A percentile compares a stretch with the other conserved stretches of the same genome.
phyloP scores from a whole-genome alignment of 2,888 invertebrate species.

The Euzophera pinguis region DNA sequence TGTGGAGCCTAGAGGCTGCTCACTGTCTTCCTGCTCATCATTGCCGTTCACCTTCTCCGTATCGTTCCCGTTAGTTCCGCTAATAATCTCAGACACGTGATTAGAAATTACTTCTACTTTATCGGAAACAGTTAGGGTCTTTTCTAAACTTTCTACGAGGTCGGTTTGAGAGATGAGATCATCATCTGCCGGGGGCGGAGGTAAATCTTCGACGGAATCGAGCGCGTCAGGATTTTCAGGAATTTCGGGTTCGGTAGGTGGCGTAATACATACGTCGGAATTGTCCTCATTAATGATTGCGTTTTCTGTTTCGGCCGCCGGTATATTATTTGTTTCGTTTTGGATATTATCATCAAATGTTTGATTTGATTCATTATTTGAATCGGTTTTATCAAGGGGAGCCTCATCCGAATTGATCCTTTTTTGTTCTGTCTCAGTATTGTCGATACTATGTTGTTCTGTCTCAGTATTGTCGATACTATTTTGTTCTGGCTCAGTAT shows the following conservation, averaged over 20 bases:
- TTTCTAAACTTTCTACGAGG: constrained; percentile 25
- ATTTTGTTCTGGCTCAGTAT: neutral
- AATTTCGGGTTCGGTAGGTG: constrained; percentile 11
- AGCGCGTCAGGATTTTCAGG: constrained; percentile 23
- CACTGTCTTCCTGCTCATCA: constrained; percentile 33
- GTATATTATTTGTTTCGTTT: neutral
- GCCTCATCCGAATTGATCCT: neutral
- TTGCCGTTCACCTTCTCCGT: constrained; percentile 27
- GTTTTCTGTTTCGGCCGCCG: neutral
- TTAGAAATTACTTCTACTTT: constrained; percentile 25
- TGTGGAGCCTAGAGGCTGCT: too few species aligned
- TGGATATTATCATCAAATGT: neutral
- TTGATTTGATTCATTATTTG: constrained; percentile 2
- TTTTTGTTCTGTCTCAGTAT: neutral
- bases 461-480: too few species aligned
- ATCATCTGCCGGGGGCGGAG: constrained; percentile 40
- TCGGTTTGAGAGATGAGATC: constrained; percentile 28
- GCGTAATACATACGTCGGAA: constrained; percentile 1
- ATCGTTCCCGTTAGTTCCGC: constrained; percentile 22
- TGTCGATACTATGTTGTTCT: too few species aligned
- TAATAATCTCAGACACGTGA: constrained; percentile 27
- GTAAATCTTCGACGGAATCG: constrained; percentile 35
- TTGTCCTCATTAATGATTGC: neutral
- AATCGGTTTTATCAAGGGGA: neutral
- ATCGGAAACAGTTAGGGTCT: constrained; percentile 21